Conservation (phyloP, 2,888 invertebrate genomes). For the Lacanobia wlatinum region DNA sequence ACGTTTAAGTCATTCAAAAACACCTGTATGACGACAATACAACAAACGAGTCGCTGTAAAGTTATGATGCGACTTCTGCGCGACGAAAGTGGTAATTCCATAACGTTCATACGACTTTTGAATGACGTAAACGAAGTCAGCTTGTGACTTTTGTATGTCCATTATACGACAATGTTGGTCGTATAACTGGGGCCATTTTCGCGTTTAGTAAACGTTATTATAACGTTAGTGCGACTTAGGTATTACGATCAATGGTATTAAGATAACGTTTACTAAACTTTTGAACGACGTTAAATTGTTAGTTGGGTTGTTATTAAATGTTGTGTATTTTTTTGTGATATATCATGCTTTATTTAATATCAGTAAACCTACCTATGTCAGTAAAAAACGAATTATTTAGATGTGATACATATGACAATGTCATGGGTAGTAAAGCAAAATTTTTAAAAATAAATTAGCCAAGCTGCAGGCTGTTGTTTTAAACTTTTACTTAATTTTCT, state of each 20-base stretch:
- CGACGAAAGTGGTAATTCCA: slow-evolving; percentile 4
- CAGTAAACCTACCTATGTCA: too few relatives aligned
- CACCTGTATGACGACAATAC: slow-evolving; percentile 24
- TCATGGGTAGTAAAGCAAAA: too few relatives aligned
- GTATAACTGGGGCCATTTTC: slow-evolving; percentile 10
- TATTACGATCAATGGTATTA: background rate
- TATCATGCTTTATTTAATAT: too few relatives aligned
- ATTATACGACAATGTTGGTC: slow-evolving; percentile 9
- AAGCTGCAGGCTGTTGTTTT: background rate
- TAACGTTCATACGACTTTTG: slow-evolving; percentile 11
- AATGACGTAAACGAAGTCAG: slow-evolving; percentile 4
- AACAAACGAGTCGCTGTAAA: slow-evolving; percentile 32
- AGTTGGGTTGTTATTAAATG: too few relatives aligned
- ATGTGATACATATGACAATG: too few relatives aligned
- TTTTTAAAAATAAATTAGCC: too few relatives aligned
- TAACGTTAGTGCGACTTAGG: background rate
- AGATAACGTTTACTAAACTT: too few relatives aligned
- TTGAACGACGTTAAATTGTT: too few relatives aligned
- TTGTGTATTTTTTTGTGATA: too few relatives aligned
- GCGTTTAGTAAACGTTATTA: slow-evolving; percentile 8
- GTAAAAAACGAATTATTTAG: too few relatives aligned
- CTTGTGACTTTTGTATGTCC: slow-evolving; percentile 4
- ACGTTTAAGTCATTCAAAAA: slow-evolving; percentile 16
- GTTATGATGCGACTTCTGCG: slow-evolving; percentile 23
- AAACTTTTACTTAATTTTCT: background rate